Base-by-base conservation (phyloP, 64 coral and sea anemone genomes). In the Pachyseris speciosa region DNA sequence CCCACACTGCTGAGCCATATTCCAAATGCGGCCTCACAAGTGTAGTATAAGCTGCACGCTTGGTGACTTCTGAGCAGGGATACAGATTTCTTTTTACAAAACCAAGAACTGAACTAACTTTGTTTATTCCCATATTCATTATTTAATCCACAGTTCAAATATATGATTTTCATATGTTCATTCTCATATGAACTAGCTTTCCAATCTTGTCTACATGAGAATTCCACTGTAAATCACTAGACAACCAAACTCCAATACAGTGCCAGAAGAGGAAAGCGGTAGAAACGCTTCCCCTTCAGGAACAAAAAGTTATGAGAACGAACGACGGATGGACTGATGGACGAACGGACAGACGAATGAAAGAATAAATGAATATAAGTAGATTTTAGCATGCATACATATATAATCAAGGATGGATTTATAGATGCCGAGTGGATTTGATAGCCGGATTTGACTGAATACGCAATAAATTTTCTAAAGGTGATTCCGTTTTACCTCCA, bases 21-120 rank as follows among this genome's bases (percentile, higher is more conserved):
- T 92, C 90, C 51, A 92, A 43, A 84, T 93, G 69, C 19, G 59
- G 83, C 28, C 91, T 83, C 11, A 93, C 81, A 66, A 93, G 83
- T 44, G 91, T 73, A 24, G 40, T 20, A 69, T 86, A 86, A 16
- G 89, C 89, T 60, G 68, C 37, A 58, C 79, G 78, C 30, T 91
- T 91, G 57, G 77, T 91, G 11, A 24, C 15, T 36, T 91, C 66
- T 28, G 33, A 67, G 37, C 78, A 84, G 22, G 77, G 22, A 59
- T 84, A 91, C 72, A 78, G 39, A 72, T 78, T 77, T 48, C 87
- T 77, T 77, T 89, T 89, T 38, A 77, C 58, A 78, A 89, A 77
- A 7, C 27, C 87, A 69, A 91, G 80, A 10, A 65, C 10, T 72
- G 78, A 91, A 16, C 80, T 84, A 33, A 9, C 78, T 58, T 91